A percentile compares a stretch with the other conserved stretches of the same genome.
phyloP scores from a whole-genome alignment of 2,797 vertebrate genomes.

The Amphiprion clarkii region DNA sequence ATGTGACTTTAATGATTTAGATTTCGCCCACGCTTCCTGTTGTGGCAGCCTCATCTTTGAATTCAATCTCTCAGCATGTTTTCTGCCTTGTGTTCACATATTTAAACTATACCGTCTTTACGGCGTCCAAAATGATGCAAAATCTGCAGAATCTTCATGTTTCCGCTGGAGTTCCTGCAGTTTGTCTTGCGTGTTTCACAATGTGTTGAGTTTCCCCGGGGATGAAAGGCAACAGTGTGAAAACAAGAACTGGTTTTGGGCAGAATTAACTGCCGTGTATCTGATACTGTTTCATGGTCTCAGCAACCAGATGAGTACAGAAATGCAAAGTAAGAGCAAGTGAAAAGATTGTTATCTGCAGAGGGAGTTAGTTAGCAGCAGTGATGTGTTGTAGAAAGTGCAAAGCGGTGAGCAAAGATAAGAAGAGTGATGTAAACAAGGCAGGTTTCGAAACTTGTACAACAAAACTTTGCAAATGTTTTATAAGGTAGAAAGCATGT shows the following conservation, averaged over 20 bases:
- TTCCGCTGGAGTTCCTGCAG: neutral
- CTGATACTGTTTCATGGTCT: neutral
- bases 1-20: constrained; percentile 17
- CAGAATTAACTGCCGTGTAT: neutral
- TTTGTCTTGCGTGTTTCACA: constrained; percentile 16
- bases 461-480: no score
- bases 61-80: neutral
- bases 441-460: neutral
- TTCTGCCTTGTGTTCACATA: neutral
- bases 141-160: constrained; percentile 12
- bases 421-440: neutral
- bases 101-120: neutral
- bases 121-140: neutral
- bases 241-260: neutral
- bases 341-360: neutral
- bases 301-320: neutral
- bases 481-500: no score
- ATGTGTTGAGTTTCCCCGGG: constrained; percentile 10
- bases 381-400: neutral
- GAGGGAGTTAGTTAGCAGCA: no score
- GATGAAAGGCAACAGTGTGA: neutral
- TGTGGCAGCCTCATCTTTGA: neutral
- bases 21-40: constrained; percentile 5
- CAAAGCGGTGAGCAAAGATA: neutral
- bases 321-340: neutral